Evolutionary conservation across 2,113 vertebrate species (phyloP), one percentile per base, ranked within the genome.

Genomic region (Sapayoa aenigma): DNA sequence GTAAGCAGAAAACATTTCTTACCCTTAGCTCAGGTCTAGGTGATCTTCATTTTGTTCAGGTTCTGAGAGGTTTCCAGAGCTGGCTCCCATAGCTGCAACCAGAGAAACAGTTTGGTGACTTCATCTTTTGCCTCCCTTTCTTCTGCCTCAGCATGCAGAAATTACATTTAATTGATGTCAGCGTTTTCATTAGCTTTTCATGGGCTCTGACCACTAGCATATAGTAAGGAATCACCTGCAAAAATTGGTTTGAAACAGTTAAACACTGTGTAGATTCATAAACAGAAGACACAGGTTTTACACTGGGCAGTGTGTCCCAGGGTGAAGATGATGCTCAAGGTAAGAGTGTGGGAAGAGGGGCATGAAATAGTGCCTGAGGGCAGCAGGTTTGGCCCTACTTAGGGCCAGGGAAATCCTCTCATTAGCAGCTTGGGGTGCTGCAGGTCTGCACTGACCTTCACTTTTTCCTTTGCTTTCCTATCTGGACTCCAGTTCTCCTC

Each of bases 191-290:
- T 92, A 95, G 59, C 58, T 65, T 89, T 62, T 73, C 49, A 31
- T 76, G 42, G 39, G 16, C 80, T 74, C 79, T 63, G 81, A 89
- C 74, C 30, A 50, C 82, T 37, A 85, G 78, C 85, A 83, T 46
- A 41, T 76, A 92, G 89, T 93, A 73, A 93, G 85, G 41, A 76
- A 76, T 88, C 89, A 87, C 87, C 87, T 85, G 81, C 50, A 91
- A 89, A 96, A 95, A 95, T 94, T 74, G 67, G 49, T 91, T 94
- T 95, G 89, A 95, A 95, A 94, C 75, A 76, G 89, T 95, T 89
- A 79, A 94, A 66, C 14, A 22, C 0, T 0, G 37, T 37, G 35
- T 60, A 95, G 53, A 30, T 30, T 50, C 86, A 49, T 19, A 42
- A 42, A 49, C 18, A 41, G 27, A 28, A 52, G 60, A 33, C 0